Conservation (phyloP, 2,113 vertebrate genomes). For the Pardalotus punctatus region DNA sequence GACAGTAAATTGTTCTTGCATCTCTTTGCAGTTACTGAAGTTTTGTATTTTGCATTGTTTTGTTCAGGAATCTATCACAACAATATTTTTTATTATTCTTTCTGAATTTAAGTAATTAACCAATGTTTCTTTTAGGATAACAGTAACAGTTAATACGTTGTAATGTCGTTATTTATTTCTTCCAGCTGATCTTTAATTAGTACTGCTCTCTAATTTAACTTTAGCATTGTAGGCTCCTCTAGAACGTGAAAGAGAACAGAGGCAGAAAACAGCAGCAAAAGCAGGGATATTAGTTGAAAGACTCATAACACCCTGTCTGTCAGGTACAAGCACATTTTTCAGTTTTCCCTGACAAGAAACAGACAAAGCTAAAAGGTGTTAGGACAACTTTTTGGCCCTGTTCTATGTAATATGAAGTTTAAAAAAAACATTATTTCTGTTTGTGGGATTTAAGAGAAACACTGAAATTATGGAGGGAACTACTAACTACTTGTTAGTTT, state of each 20-base stretch:
- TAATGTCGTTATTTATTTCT: background rate
- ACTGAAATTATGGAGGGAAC: background rate
- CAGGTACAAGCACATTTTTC: background rate
- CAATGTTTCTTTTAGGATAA: background rate
- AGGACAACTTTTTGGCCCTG: background rate
- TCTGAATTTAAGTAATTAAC: background rate
- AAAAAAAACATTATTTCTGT: background rate
- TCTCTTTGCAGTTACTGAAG: background rate
- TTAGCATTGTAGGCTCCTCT: background rate
- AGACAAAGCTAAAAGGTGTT: background rate
- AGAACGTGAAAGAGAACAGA: background rate
- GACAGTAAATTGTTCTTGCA: background rate
- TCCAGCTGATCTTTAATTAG: constrained; percentile 2
- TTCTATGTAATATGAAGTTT: background rate
- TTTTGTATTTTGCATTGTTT: background rate
- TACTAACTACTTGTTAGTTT: background rate
- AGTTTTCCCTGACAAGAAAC: background rate
- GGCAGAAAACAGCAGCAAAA: background rate
- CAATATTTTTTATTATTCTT: background rate
- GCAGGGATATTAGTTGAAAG: background rate
- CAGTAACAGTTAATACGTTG: background rate
- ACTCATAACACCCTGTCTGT: background rate
- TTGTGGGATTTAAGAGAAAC: background rate
- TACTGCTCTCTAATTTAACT: background rate
- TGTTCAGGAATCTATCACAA: background rate